phyloP scores from a whole-genome alignment of 2,113 vertebrate genomes.

The Mustelus asterias region DNA sequence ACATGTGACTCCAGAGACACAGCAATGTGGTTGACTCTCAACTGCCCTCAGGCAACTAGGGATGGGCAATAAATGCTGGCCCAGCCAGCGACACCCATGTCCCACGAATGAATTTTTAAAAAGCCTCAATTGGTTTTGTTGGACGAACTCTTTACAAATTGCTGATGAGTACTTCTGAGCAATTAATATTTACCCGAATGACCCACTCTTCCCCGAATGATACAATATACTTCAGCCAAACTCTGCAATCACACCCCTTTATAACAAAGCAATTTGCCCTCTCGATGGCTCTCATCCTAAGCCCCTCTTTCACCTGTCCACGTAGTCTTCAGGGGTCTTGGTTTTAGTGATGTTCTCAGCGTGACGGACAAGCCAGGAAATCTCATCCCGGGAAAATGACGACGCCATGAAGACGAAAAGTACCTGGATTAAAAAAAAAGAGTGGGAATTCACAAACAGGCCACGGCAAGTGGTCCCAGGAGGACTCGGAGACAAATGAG shows the following conservation, averaged over 20 bases:
- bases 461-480: no score
- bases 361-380: slow-evolving; percentile 79
- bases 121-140: neutral
- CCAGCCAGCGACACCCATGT: no score
- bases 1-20: no score
- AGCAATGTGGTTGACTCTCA: no score
- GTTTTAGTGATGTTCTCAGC: slow-evolving; percentile 82
- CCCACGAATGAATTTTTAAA: neutral
- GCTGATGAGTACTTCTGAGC: no score
- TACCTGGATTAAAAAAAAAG: slow-evolving; percentile 52
- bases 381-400: slow-evolving; percentile 84
- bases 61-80: no score
- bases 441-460: neutral
- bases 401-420: slow-evolving; percentile 82
- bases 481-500: no score
- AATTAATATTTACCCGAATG: neutral
- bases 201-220: neutral
- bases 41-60: no score
- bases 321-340: slow-evolving; percentile 76
- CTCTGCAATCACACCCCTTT: neutral
- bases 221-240: neutral
- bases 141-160: neutral
- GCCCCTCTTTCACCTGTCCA: slow-evolving; percentile 59
- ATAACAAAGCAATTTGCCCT: no score
- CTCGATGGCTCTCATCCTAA: no score